A percentile compares a stretch with the other conserved stretches of the same genome.
Evolutionary conservation across 2,888 invertebrate genomes (phyloP).

Genomic region (Cecidostiba fungosa): DNA sequence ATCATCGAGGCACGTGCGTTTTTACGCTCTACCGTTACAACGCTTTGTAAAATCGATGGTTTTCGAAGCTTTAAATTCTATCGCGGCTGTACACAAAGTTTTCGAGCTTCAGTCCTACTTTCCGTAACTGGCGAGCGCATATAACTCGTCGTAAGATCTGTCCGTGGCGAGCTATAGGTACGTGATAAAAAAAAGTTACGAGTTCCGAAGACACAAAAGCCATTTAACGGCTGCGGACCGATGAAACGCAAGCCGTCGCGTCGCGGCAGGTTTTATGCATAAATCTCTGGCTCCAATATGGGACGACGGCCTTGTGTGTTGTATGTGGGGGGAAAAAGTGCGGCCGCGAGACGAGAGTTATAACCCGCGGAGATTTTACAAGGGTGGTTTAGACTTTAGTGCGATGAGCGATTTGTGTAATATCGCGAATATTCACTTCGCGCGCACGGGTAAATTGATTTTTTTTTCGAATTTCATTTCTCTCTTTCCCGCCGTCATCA

Average conservation of each 20-base stretch:
- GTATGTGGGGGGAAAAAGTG: neutral
- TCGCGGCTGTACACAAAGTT: neutral
- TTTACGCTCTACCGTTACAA: no score
- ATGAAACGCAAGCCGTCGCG: slow-evolving; percentile 3
- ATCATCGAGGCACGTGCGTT: no score
- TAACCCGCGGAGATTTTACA: neutral
- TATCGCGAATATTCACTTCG: neutral
- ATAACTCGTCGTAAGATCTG: slow-evolving; percentile 12
- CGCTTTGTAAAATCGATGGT: no score
- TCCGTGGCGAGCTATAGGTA: neutral
- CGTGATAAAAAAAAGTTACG: neutral
- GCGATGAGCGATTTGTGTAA: neutral
- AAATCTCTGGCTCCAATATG: slow-evolving; percentile 10
- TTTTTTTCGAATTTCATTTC: neutral
- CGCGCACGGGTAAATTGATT: neutral
- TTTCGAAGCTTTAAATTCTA: no score
- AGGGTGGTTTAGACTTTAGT: neutral
- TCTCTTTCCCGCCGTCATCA: no score
- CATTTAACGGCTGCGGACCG: neutral
- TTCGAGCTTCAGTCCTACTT: neutral
- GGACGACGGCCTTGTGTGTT: neutral
- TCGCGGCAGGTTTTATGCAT: neutral
- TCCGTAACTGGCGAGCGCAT: neutral
- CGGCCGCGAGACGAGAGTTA: slow-evolving; percentile 1
- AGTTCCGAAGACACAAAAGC: slow-evolving; percentile 7